These are phyloP conservation scores for Bimastos eiseni DNA, from an alignment of 2,888 invertebrate genomes.

Conservation along the genomic window DNA sequence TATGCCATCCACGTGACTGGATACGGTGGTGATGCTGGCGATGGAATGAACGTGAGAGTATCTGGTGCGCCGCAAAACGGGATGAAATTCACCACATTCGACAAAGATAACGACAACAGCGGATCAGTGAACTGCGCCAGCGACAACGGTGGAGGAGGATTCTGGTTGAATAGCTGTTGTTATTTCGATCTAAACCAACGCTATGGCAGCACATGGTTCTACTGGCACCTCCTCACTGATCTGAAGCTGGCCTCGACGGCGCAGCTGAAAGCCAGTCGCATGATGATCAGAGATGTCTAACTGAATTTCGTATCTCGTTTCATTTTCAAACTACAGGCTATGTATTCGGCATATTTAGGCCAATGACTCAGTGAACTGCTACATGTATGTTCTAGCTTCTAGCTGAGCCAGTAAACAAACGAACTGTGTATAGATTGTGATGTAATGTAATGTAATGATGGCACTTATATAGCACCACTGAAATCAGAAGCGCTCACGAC, in stretches of 20 bases:
- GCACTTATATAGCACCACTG: too few relatives aligned
- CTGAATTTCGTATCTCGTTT: too few relatives aligned
- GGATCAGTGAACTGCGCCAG: not conserved
- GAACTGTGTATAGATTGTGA: too few relatives aligned
- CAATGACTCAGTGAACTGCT: too few relatives aligned
- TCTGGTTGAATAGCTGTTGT: not conserved
- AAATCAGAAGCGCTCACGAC: too few relatives aligned
- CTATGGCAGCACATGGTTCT: not conserved
- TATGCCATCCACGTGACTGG: conserved; percentile 25
- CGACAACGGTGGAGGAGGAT: not conserved
- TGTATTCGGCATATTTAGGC: too few relatives aligned
- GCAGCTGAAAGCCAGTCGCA: not conserved
- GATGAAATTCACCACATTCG: not conserved
- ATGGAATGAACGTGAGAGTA: not conserved
- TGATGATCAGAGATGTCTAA: not conserved
- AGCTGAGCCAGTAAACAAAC: too few relatives aligned
- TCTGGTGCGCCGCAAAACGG: not conserved
- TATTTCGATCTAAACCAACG: not conserved
- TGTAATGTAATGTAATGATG: too few relatives aligned
- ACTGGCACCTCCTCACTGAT: not conserved
- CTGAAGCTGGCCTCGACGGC: not conserved
- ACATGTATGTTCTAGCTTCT: too few relatives aligned
- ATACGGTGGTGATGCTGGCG: conserved; percentile 30
- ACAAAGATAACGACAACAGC: not conserved
- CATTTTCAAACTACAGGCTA: too few relatives aligned